Percentiles rank a stretch among this genome's conserved stretches.
These are phyloP conservation scores for Anneissia japonica DNA, from an alignment of 35 echinoderm and acorn worm species.

Conservation along the genomic window DNA sequence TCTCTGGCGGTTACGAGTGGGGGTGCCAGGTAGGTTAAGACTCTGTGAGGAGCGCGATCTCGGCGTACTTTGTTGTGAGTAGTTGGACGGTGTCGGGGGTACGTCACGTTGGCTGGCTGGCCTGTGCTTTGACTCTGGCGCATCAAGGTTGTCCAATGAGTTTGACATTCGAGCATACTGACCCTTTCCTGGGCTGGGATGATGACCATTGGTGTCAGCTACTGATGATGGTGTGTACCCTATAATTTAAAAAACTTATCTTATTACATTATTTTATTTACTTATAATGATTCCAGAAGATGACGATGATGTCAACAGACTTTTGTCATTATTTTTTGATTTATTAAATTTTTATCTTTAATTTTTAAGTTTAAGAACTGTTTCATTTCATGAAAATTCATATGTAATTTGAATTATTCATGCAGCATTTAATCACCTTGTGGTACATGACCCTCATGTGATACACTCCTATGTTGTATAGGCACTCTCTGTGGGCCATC, in stretches of 20 bases:
- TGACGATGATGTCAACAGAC: no score
- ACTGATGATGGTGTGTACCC: neutral
- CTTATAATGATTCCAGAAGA: no score
- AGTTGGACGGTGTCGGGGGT: neutral
- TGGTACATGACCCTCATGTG: neutral
- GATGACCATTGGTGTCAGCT: neutral
- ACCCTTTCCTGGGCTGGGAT: neutral
- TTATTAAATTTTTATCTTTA: no score
- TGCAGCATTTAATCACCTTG: neutral
- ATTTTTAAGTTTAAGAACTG: no score
- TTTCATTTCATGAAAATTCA: no score
- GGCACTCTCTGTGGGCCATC: neutral
- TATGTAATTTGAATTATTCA: no score
- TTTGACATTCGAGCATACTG: neutral
- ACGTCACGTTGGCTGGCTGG: neutral
- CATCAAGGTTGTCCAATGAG: neutral
- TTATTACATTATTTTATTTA: no score
- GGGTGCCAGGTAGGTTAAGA: neutral
- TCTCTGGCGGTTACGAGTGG: neutral
- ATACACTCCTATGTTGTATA: neutral
- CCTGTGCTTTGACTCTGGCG: neutral
- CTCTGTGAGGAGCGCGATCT: neutral
- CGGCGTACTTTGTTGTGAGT: neutral
- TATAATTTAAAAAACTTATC: neutral
- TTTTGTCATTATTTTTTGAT: no score